A percentile compares a stretch with the other conserved stretches of the same genome.
phyloP scores from a whole-genome alignment of 2,113 vertebrate genomes.

The Fregetta grallaria region DNA sequence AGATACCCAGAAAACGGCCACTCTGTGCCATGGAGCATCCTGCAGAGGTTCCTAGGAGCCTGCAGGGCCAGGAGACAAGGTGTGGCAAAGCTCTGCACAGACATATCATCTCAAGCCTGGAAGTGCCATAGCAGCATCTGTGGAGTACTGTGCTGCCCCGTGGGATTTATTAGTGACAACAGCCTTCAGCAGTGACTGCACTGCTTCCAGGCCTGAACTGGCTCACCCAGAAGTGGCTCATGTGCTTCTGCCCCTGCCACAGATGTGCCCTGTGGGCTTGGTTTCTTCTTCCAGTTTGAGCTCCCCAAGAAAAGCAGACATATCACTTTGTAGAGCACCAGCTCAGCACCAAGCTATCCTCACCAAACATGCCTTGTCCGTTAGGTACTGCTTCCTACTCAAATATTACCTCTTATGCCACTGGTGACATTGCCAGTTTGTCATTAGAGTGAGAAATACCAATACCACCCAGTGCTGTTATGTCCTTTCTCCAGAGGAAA shows the following conservation, averaged over 20 bases:
- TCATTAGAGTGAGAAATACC: not conserved
- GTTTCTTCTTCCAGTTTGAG: not conserved
- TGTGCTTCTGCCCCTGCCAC: not conserved
- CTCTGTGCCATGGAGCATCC: not conserved
- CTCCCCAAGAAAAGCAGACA: not conserved
- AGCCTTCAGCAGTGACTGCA: not conserved
- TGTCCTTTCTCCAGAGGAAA: not conserved
- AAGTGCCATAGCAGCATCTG: not conserved
- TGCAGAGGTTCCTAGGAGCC: not conserved
- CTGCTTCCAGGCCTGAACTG: not conserved
- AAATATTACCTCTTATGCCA: not conserved
- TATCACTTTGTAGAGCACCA: not conserved
- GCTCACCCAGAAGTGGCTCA: not conserved
- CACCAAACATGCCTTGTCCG: not conserved
- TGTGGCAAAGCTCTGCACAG: not conserved
- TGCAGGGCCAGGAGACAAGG: accelerated
- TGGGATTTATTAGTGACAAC: not conserved
- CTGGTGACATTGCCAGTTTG: not conserved
- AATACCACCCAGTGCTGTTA: not conserved
- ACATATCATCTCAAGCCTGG: not conserved
- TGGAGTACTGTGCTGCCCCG: not conserved
- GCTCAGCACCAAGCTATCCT: not conserved
- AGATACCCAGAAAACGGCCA: accelerated
- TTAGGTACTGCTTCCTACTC: not conserved
- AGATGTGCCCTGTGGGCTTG: accelerated